These are phyloP conservation scores for Arremon aurantiirostris DNA, from an alignment of 2,797 vertebrate genomes.

Conservation along the genomic window DNA sequence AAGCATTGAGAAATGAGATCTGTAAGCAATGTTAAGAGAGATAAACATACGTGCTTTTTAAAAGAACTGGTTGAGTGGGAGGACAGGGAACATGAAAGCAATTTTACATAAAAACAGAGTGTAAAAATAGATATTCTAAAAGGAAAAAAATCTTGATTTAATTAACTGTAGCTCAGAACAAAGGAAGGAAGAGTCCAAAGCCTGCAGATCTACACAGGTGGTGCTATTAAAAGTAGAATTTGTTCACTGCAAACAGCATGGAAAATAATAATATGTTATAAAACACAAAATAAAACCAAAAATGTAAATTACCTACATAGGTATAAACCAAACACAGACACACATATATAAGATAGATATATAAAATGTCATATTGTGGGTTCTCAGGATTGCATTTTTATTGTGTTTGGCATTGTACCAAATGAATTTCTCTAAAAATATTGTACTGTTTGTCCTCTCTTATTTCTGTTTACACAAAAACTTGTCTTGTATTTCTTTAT, in stretches of 20 bases:
- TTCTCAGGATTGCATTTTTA: background rate
- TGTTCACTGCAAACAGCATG: background rate
- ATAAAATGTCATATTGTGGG: background rate
- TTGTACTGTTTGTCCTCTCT: background rate
- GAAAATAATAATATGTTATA: background rate
- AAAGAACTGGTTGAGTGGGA: constrained; percentile 32
- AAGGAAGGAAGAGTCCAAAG: background rate
- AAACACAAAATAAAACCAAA: background rate
- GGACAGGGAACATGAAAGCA: constrained; percentile 40
- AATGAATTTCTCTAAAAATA: background rate
- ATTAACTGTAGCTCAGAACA: constrained; percentile 24
- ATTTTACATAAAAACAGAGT: background rate
- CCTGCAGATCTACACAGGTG: background rate
- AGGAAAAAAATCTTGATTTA: constrained; percentile 7
- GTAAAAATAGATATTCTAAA: constrained; percentile 22
- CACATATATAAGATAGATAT: background rate
- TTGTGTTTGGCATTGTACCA: background rate
- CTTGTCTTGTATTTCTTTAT: background rate
- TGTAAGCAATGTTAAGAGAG: constrained; percentile 45
- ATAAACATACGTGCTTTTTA: constrained; percentile 26
- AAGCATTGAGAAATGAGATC: constrained; percentile 44
- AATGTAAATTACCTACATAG: background rate
- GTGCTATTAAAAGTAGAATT: background rate
- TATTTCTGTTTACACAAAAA: background rate
- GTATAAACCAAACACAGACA: background rate